These are phyloP conservation scores for Scomber scombrus DNA, from an alignment of 2,113 vertebrate genomes.

Conservation along the genomic window DNA sequence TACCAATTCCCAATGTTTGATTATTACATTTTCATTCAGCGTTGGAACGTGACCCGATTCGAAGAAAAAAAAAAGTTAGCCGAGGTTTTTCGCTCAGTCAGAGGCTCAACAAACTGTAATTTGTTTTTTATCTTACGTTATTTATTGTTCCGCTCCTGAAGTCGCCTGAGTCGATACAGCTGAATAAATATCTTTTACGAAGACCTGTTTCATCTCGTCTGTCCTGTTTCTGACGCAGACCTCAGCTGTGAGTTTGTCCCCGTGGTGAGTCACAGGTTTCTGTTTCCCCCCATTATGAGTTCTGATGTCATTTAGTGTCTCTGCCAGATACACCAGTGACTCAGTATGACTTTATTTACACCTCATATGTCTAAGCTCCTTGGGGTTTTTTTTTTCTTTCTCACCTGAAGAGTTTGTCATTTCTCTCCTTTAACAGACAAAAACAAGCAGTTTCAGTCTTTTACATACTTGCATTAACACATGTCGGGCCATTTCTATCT, in stretches of 20 bases:
- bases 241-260: not conserved
- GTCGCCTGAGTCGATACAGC: not conserved
- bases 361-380: not conserved
- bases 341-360: constrained; percentile 19
- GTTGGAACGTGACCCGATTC: not conserved
- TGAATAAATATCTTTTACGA: constrained; percentile 8
- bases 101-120: not conserved
- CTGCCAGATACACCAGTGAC: constrained; percentile 47
- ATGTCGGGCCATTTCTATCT: not conserved
- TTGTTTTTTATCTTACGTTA: not conserved
- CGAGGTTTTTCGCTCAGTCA: not conserved
- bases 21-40: constrained; percentile 5
- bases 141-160: not conserved
- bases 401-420: constrained; percentile 7
- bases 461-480: too few species aligned
- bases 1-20: not conserved
- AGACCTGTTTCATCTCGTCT: not conserved
- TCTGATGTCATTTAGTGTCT: constrained; percentile 35
- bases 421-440: not conserved
- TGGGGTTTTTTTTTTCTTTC: not conserved
- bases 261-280: constrained; percentile 55
- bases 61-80: not conserved
- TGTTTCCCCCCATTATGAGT: constrained; percentile 19
- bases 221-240: constrained; percentile 36
- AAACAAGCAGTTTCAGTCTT: not conserved